Conservation (phyloP, 2,888 invertebrate genomes). For the Sarcophaga carnaria region DNA sequence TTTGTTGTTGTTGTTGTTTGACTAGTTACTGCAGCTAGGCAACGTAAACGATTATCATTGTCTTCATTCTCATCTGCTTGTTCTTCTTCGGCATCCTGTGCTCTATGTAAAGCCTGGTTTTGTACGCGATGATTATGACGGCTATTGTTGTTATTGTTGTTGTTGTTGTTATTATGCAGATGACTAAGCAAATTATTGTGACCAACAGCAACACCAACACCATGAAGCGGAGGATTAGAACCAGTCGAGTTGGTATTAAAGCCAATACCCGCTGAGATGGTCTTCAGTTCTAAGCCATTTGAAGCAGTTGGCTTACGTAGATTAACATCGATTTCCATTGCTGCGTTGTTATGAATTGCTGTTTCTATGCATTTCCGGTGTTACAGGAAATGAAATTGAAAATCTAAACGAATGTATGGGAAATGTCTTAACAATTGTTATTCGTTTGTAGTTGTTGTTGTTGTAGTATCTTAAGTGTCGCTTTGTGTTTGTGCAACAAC, state of each 20-base stretch:
- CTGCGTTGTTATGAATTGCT: slow-evolving; percentile 55
- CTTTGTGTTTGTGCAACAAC: slow-evolving; percentile 5
- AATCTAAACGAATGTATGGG: slow-evolving; percentile 4
- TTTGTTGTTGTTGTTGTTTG: background rate
- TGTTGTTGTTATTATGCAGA: slow-evolving; percentile 69
- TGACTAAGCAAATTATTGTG: slow-evolving; percentile 67
- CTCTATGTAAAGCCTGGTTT: background rate
- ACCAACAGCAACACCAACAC: slow-evolving; percentile 8
- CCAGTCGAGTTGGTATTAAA: slow-evolving; percentile 74
- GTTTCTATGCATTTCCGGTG: slow-evolving; percentile 66
- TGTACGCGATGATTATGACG: slow-evolving; percentile 67
- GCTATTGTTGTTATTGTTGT: slow-evolving; percentile 69
- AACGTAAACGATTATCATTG: background rate
- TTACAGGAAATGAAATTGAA: background rate
- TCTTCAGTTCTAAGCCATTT: slow-evolving; percentile 76
- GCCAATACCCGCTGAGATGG: slow-evolving; percentile 78
- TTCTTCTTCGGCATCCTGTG: background rate
- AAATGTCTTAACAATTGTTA: background rate
- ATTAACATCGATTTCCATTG: slow-evolving; percentile 81
- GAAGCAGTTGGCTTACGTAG: slow-evolving; percentile 76
- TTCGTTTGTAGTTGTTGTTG: slow-evolving; percentile 3
- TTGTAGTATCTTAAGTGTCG: slow-evolving; percentile 2
- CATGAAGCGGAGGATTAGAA: slow-evolving; percentile 57
- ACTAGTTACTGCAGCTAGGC: background rate
- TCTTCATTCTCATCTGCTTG: background rate